Conservation (phyloP, 2,797 vertebrate genomes). For the Naso thynnoides region DNA sequence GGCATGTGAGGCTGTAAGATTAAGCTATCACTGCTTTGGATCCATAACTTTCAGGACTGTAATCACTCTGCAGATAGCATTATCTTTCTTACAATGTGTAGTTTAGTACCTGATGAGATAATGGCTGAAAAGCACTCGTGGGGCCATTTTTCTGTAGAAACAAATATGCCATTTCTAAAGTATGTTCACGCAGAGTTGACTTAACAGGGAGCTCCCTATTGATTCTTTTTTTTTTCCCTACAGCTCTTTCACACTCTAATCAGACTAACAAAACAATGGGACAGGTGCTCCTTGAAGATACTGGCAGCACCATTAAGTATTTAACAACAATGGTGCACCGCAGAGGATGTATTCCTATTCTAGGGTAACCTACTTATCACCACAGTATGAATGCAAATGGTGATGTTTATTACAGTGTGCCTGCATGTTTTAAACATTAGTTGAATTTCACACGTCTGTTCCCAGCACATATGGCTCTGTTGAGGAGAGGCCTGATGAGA, state of each 20-base stretch:
- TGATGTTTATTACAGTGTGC: constrained; percentile 73
- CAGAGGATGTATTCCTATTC: constrained; percentile 77
- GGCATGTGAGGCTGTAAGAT: constrained; percentile 4
- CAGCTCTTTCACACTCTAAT: constrained; percentile 81
- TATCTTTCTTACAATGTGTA: constrained; percentile 16
- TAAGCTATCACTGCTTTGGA: constrained; percentile 13
- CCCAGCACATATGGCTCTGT: constrained; percentile 28
- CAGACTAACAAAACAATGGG: constrained; percentile 82
- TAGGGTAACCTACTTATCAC: constrained; percentile 81
- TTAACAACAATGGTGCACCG: constrained; percentile 79
- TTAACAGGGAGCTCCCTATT: constrained; percentile 72
- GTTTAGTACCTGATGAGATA: constrained; percentile 64
- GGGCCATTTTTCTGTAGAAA: constrained; percentile 52
- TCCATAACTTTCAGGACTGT: constrained; percentile 26
- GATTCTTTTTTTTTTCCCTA: constrained; percentile 65
- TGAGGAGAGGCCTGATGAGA: constrained; percentile 19
- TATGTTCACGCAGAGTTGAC: constrained; percentile 73
- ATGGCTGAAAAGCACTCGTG: constrained; percentile 55
- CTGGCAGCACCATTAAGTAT: constrained; percentile 83
- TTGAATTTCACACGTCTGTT: constrained; percentile 60
- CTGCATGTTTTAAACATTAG: constrained; percentile 76
- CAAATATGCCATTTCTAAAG: constrained; percentile 72
- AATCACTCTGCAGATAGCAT: constrained; percentile 27
- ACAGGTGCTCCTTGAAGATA: constrained; percentile 84
- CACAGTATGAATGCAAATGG: constrained; percentile 74